A percentile compares a stretch with the other conserved stretches of the same genome.
Conservation (phyloP, 2,888 invertebrate species). For the Falcaria lacertinaria region DNA sequence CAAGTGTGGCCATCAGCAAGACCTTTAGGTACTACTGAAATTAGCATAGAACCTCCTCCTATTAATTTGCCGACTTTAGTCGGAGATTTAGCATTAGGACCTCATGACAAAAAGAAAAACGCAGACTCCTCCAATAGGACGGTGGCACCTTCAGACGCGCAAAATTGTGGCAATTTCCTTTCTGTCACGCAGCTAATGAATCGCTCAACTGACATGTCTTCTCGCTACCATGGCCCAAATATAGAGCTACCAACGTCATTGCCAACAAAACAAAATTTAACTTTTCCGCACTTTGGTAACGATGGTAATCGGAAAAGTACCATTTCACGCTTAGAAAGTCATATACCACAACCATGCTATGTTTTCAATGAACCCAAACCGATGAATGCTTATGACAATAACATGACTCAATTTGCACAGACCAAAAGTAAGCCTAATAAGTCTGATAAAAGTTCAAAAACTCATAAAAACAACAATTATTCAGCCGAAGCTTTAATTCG, state of each 20-base stretch:
- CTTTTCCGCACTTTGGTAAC: constrained; percentile 34
- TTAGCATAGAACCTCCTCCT: constrained; percentile 71
- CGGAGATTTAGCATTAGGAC: constrained; percentile 69
- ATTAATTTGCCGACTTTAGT: constrained; percentile 70
- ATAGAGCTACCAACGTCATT: constrained; percentile 44
- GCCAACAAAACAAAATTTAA: constrained; percentile 48
- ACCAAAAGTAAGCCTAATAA: constrained; percentile 50
- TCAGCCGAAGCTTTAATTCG: constrained; percentile 68
- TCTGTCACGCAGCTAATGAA: constrained; percentile 74
- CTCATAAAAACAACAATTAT: constrained; percentile 67
- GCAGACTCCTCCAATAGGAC: constrained; percentile 44
- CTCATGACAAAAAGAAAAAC: constrained; percentile 68
- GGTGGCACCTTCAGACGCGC: constrained; percentile 49
- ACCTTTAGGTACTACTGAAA: constrained; percentile 67
- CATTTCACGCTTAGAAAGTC: constrained; percentile 48
- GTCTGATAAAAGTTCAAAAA: constrained; percentile 55
- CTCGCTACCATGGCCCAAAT: constrained; percentile 51
- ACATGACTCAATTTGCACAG: constrained; percentile 49
- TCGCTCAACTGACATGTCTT: constrained; percentile 56
- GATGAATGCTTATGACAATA: constrained; percentile 51
- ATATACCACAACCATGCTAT: constrained; percentile 56
- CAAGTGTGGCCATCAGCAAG: constrained; percentile 69
- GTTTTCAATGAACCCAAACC: constrained; percentile 59
- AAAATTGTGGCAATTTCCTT: constrained; percentile 67
- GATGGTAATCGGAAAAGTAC: constrained; percentile 53